These are phyloP conservation scores for Euphonia xanthogaster DNA, from an alignment of 2,797 vertebrate species.

Conservation along the genomic window DNA sequence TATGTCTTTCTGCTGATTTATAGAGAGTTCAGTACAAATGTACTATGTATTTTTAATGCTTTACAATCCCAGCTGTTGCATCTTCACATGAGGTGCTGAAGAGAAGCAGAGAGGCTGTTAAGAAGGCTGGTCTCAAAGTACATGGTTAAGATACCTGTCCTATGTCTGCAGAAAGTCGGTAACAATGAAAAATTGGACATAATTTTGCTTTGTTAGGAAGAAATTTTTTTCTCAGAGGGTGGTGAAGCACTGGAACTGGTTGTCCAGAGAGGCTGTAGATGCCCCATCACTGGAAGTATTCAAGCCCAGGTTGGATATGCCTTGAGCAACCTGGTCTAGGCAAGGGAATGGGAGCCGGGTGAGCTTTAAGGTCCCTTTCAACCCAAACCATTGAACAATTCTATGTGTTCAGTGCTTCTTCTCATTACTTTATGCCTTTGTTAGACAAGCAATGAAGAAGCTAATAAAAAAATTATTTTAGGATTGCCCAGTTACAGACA, in stretches of 20 bases:
- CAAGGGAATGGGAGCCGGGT: neutral
- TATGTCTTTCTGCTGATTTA: neutral
- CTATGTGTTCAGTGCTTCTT: neutral
- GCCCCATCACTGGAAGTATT: neutral
- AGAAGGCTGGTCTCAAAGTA: neutral
- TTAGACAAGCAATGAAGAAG: neutral
- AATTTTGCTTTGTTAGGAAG: neutral
- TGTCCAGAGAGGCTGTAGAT: neutral
- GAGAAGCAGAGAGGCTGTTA: neutral
- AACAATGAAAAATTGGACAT: neutral
- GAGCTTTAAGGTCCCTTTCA: neutral
- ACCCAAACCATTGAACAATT: neutral
- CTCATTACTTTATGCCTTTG: neutral
- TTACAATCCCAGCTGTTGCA: neutral
- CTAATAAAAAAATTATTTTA: neutral
- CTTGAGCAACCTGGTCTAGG: neutral
- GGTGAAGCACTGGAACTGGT: neutral
- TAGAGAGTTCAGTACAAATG: neutral
- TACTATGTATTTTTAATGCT: neutral
- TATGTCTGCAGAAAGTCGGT: neutral
- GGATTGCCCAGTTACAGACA: neutral
- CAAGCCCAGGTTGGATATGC: neutral
- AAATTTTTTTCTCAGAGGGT: neutral
- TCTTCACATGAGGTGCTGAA: neutral
- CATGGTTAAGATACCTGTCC: neutral